Evolutionary conservation across 2,113 vertebrate species (phyloP), one percentile per base, ranked within the genome.

Genomic region (Nanger granti): DNA sequence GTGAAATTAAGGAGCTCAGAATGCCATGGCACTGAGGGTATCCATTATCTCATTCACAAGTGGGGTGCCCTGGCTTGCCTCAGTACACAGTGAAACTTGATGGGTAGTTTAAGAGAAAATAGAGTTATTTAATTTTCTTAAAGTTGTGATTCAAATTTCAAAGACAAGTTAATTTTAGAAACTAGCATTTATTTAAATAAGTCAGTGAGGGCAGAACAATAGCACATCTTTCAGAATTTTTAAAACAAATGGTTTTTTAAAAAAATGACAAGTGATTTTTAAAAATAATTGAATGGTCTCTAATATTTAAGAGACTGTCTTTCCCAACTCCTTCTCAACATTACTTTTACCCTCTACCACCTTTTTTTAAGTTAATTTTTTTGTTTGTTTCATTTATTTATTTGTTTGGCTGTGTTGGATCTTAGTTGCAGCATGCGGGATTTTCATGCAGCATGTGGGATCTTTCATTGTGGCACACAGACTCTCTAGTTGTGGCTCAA

Each of bases 101-200:
- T 31, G 64, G 37, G 28, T 34, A 4, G 31, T 41, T 57, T 92
- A 54, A 57, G 31, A 90, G 55, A 31, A 76, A 59, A 47, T 2
- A 29, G 41, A 29, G 49, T 90, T 41, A 54, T 20, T 76, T 86
- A n/a, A 59, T 55, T 87, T 54, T 66, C 84, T 87, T 13, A 7
- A 86, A 91, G 4, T 47, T 52, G 17, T 62, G 29, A 44, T 87
- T 37, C 12, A 87, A 97, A 95, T 85, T 94, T 90, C 60, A 84
- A 95, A 94, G 52, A 55, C 14, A 79, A 92, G 18, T 49, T 60
- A 85, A 83, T 57, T 64, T 73, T 66, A 69, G 47, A 95, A 76
- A 73, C 5, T 60, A 60, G 41, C 28, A 4, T 47, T n/a, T 87
- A 52, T 88, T 92, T 90, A 86, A 92, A 62, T 34, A 73, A 90